Evolutionary conservation across 2,797 vertebrate genomes (phyloP).

Genomic region (Masticophis lateralis): DNA sequence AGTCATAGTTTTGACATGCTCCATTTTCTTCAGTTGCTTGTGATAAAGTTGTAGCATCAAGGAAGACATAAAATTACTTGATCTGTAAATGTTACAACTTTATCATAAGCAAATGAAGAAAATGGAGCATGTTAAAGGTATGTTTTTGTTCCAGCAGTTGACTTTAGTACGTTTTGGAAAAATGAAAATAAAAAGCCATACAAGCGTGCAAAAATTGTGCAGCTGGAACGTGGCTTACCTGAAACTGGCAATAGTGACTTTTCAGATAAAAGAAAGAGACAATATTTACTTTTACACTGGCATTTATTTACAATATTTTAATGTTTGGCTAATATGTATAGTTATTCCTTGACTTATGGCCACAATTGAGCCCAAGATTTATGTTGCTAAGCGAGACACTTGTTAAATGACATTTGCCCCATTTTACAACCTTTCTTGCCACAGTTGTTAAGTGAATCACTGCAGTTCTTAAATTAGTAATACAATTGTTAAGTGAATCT

Average conservation of each 20-base stretch:
- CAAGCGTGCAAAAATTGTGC: neutral
- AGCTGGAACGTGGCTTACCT: conserved; percentile 7
- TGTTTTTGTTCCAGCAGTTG: neutral
- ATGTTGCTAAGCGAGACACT: neutral
- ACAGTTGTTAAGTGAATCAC: neutral
- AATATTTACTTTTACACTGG: conserved; percentile 15
- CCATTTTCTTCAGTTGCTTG: neutral
- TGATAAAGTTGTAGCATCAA: neutral
- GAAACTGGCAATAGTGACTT: neutral
- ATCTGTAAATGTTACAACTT: too few relatives aligned
- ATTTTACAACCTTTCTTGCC: neutral
- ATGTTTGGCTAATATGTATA: conserved; percentile 19
- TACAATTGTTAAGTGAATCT: neutral
- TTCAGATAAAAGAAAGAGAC: neutral
- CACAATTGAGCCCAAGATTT: neutral
- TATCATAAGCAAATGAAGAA: neutral
- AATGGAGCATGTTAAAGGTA: neutral
- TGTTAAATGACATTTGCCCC: neutral
- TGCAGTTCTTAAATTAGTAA: neutral
- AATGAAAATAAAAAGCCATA: neutral
- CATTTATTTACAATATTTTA: conserved; percentile 23
- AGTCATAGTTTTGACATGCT: neutral
- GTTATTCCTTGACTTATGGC: neutral
- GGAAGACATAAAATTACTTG: too few relatives aligned
- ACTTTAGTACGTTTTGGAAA: neutral